Conservation (phyloP, 2,888 invertebrate genomes). For the Parochlus steinenii region DNA sequence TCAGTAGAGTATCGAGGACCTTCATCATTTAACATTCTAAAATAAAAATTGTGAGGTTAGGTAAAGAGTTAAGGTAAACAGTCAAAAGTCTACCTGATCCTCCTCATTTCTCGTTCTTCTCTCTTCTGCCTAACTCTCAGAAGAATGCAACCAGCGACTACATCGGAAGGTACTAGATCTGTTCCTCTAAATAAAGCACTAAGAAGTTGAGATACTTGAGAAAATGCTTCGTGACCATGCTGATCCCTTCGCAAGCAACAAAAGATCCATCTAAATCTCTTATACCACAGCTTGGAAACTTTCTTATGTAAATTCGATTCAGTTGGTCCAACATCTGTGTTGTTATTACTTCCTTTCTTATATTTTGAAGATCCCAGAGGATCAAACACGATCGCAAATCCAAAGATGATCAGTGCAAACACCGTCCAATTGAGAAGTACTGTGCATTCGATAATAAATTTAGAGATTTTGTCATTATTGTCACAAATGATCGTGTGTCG, state of each 20-base stretch:
- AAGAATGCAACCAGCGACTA: constrained; percentile 75
- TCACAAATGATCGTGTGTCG: constrained; percentile 49
- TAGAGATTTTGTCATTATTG: constrained; percentile 48
- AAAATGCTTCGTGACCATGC: constrained; percentile 60
- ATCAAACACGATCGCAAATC: constrained; percentile 64
- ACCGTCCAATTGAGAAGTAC: constrained; percentile 71
- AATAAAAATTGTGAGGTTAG: neutral
- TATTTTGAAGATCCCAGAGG: constrained; percentile 48
- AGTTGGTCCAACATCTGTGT: constrained; percentile 19
- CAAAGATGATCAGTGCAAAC: constrained; percentile 53
- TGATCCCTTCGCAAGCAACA: constrained; percentile 57
- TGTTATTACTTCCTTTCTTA: constrained; percentile 9
- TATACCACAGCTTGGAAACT: constrained; percentile 57
- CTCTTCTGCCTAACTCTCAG: constrained; percentile 58
- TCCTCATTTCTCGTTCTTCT: constrained; percentile 50
- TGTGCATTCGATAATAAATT: constrained; percentile 54
- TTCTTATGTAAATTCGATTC: constrained; percentile 44
- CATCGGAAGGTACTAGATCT: constrained; percentile 76
- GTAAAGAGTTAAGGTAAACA: constrained; percentile 32
- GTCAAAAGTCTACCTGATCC: constrained; percentile 43
- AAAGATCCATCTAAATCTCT: constrained; percentile 57
- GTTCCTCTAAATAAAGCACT: constrained; percentile 67
- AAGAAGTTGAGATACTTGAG: constrained; percentile 63
- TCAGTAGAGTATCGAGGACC: constrained; percentile 23
- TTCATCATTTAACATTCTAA: constrained; percentile 10